Base-by-base conservation (phyloP, 2,113 vertebrate species). In the Mystacornis crossleyi region DNA sequence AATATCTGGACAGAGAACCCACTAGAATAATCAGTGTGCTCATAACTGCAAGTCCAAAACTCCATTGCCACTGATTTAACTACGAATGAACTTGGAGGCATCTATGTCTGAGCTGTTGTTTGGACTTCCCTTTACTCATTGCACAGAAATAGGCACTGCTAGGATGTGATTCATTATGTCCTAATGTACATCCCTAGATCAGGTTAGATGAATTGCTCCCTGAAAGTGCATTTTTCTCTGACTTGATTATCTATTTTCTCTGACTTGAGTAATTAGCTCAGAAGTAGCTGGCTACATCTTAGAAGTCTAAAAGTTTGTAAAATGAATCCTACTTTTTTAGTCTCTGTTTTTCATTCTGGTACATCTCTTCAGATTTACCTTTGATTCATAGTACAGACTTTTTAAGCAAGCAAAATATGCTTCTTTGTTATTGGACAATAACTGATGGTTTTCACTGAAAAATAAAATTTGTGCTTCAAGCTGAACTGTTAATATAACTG, bases 211-310 rank as follows among this genome's bases (percentile, higher is more conserved):
- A 86, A 87, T 74, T 70, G 11, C 58, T 14, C 67, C 19, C 45
- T 80, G n/a, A 72, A 78, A 94, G 34, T 71, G 33, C 51, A 17
- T 94, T 93, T 95, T 94, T 81, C 34, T 86, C 73, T 89, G 81
- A 60, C 42, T 86, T 58, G 23, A 83, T 77, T 77, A 21, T 67
- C 43, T 67, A 0, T 93, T 94, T 94, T 86, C 38, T 70, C 77
- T 87, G 80, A 61, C 29, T 77, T 47, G 23, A 92, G 29, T 78
- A 91, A 81, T 93, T 78, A 94, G 55, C 34, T 93, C 62, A 66
- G 18, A 93, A 83, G 42, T 86, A 90, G 40, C 36, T 86, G 66
- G 8, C 34, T 78, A 38, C 29, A 12, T 85, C 66, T 66, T 74
- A 71, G 40, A 82, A 81, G 15, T 28, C 8, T 50, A 18, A 48